Evolutionary conservation across 2,888 invertebrate genomes (phyloP), one percentile per base, ranked within the genome.

Genomic region (Pollenia griseotomentosa): DNA sequence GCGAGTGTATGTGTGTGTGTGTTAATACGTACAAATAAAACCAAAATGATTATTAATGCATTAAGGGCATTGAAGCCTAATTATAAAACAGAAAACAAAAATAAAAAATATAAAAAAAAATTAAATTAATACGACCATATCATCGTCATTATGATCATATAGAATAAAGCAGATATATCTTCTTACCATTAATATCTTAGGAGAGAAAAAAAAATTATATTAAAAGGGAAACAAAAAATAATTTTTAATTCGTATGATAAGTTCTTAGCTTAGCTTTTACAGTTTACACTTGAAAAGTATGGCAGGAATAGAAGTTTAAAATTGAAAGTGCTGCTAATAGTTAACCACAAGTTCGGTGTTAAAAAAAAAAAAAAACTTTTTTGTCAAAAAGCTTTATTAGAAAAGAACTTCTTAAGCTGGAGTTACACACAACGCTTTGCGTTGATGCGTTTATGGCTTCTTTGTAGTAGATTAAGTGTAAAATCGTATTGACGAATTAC

Each of bases 61-160:
- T 87, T 87, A 87, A 87, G 84, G 84, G 87, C 87, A 82, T 82
- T 74, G 77, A 82, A 84, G 78, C 81, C 84, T 87, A 84, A 87
- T 87, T 87, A 87, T 87, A 87, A 82, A 73, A 73, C 51, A 3
- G 48, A 51, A 82, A 78, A 40, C 8, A 40, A 55, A 48, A 57
- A 16, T 16, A 33, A 42, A 19, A 73, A 12, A 44, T 65, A 19
- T 33, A 19, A 48, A 48, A 33, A 48, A 23, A 44, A 46, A 70
- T 0, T n/a, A 63, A 77, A 44, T 33, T 48, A 51, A 77, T 73
- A 66, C 57, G 14, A 33, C 10, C 75, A 33, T 40, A 66, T 51
- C 53, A 65, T 63, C 66, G 66, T 61, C 55, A 71, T 71, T 57
- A 53, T 44, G 73, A 74, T 77, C 83, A 68, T 44, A 12, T 33